phyloP scores from a whole-genome alignment of 2,888 invertebrate genomes.

The Salticus scenicus region DNA sequence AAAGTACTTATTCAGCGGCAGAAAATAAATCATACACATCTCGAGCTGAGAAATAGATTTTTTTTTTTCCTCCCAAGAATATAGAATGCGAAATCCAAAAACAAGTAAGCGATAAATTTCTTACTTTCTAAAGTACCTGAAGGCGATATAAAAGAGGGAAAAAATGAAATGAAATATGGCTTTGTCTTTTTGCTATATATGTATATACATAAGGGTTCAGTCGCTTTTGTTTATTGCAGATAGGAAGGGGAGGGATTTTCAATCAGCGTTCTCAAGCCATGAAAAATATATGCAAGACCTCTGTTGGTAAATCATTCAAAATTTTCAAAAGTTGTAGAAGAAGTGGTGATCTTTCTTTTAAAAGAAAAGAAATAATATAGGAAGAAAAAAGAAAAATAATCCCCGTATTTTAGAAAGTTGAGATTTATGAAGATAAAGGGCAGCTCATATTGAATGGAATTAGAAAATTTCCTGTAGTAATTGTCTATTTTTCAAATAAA shows the following conservation, averaged over 20 bases:
- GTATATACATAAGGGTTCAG: background rate
- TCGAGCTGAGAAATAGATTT: conserved; percentile 26
- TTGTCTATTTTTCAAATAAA: too few relatives aligned
- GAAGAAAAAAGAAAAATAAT: conserved; percentile 27
- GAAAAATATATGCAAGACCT: conserved; percentile 45
- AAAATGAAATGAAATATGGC: conserved; percentile 62
- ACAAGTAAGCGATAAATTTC: conserved; percentile 61
- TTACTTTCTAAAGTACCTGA: conserved; percentile 52
- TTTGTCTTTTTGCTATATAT: background rate
- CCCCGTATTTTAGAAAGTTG: conserved; percentile 45
- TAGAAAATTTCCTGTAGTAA: too few relatives aligned
- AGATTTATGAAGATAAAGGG: conserved; percentile 55
- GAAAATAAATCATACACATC: conserved; percentile 50
- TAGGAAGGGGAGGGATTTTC: conserved; percentile 2
- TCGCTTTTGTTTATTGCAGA: background rate
- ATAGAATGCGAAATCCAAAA: conserved; percentile 25
- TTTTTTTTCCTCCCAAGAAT: conserved; percentile 23
- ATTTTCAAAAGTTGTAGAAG: conserved; percentile 33
- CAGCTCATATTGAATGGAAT: too few relatives aligned
- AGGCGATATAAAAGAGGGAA: conserved; percentile 58
- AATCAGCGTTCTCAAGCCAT: background rate
- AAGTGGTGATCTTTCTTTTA: background rate
- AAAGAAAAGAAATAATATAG: background rate
- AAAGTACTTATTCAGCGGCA: background rate
- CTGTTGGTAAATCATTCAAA: conserved; percentile 62